Base-by-base conservation (phyloP, 1,140 invertebrate genomes). In the Nylanderia fulva region DNA sequence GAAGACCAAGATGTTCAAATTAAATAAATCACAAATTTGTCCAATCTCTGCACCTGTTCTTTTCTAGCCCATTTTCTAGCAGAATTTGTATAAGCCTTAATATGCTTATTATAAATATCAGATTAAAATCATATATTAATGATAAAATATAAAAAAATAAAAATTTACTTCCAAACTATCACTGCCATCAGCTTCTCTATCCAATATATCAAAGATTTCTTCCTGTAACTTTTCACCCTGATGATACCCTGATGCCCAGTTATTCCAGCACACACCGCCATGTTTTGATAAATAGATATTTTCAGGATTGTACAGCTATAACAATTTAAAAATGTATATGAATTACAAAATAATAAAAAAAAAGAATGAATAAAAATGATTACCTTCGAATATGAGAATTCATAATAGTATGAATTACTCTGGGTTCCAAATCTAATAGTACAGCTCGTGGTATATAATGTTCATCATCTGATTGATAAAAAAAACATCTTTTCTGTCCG, bases 401-500 rank as follows among this genome's bases (percentile, higher is more conserved):
- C 96, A 99, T 97, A 75, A 99, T 99, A 7, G 97, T 97, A 93
- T 99, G 98, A 89, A 99, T 99, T 48, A 99, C 99, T 90, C 99
- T 96, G 4, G 99, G 99, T 95, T 99, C 99, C 85, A 99, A 95
- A 96, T 99, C 99, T 24, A 99, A 93, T 6, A 99, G 95, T 8
- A 99, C 98, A 42, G 99, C 98, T 92, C 99, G 95, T 1, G 99
- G 99, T 90, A 99, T 99, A 94, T 99, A 99, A 95, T 99, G 99
- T 91, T 99, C 98, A 95, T 99, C 99, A 95, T 99, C 99, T 3
- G 99, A 98, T 95, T 99, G 99, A 95, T 99, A 99, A 92, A 99
- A 99, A 94, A 99, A 99, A 99, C 99, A 96, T 99, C 99, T 95
- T 99, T 99, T 80, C 99, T 96, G 93, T 99, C 98, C 42, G 96